phyloP scores from a whole-genome alignment of 2,797 vertebrate species.

The Galaxias olidus region DNA sequence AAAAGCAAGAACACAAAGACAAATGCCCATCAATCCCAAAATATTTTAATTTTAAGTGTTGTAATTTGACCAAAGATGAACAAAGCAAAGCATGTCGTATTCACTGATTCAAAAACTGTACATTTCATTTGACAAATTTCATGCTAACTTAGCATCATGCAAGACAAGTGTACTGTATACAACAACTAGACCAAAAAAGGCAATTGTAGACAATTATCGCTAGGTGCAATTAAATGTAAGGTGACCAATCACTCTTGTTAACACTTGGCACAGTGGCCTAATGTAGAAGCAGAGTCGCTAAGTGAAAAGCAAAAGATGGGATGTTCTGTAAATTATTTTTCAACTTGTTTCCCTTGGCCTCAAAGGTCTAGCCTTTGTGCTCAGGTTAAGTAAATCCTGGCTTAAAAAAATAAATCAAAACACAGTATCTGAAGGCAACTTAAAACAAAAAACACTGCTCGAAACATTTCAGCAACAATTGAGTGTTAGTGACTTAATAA shows the following conservation, averaged over 20 bases:
- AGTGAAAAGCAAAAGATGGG: background rate
- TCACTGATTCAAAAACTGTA: slow-evolving; percentile 34
- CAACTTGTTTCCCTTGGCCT: too few species aligned
- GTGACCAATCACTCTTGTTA: slow-evolving; percentile 46
- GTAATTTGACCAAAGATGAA: background rate
- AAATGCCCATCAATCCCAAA: too few species aligned
- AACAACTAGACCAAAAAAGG: slow-evolving; percentile 26
- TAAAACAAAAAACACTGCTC: too few species aligned
- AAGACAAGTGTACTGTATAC: slow-evolving; percentile 44
- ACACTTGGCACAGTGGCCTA: slow-evolving; percentile 27
- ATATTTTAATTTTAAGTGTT: too few species aligned
- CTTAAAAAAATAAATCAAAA: too few species aligned
- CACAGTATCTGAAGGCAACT: too few species aligned
- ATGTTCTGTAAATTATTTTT: background rate
- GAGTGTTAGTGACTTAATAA: too few species aligned
- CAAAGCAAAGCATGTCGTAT: slow-evolving; percentile 36
- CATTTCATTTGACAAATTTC: slow-evolving; percentile 33
- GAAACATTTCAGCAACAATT: too few species aligned
- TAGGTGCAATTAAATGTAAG: slow-evolving; percentile 20
- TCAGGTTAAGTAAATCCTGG: too few species aligned
- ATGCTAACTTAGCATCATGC: slow-evolving; percentile 63
- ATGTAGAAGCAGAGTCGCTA: background rate
- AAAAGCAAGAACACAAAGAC: too few species aligned
- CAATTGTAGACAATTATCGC: slow-evolving; percentile 36
- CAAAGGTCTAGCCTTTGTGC: too few species aligned